A percentile compares a stretch with the other conserved stretches of the same genome.
phyloP scores from a whole-genome alignment of 64 coral and sea anemone genomes.

The Pocillopora verrucosa region DNA sequence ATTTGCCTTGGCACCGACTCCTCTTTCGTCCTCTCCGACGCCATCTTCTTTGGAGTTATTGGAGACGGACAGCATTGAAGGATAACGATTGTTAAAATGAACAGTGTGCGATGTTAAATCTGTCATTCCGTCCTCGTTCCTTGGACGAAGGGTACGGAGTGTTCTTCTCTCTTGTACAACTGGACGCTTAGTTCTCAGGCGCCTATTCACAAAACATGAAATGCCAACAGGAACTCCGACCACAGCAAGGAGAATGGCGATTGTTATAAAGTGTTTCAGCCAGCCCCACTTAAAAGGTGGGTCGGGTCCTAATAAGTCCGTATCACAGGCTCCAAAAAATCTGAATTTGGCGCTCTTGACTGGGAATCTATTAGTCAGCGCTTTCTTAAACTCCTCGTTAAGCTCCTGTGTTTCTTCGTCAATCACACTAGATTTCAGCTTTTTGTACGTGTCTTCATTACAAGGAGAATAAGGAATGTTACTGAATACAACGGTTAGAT shows the following conservation, averaged over 20 bases:
- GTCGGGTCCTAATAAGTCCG: not conserved
- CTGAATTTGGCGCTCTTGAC: conserved; percentile 50
- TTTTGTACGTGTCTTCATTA: conserved; percentile 34
- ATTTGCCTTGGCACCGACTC: not conserved
- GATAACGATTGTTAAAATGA: conserved; percentile 59
- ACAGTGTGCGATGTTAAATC: conserved; percentile 55
- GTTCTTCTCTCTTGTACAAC: conserved; percentile 1
- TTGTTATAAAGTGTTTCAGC: conserved; percentile 59
- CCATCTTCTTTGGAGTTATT: conserved; percentile 48
- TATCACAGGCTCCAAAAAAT: conserved; percentile 64
- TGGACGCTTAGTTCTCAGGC: conserved; percentile 42
- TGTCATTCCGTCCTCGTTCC: conserved; percentile 40
- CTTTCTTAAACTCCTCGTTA: conserved; percentile 48
- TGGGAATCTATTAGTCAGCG: conserved; percentile 55
- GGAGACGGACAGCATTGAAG: conserved; percentile 53
- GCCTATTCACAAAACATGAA: conserved; percentile 38
- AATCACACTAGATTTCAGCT: conserved; percentile 30
- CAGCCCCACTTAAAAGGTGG: conserved; percentile 69
- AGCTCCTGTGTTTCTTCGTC: conserved; percentile 32
- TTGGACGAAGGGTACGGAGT: not conserved
- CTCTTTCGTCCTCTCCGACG: conserved; percentile 21
- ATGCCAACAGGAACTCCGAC: conserved; percentile 80
- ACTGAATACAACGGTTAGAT: conserved; percentile 57
- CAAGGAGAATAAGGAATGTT: conserved; percentile 71
- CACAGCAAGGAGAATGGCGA: conserved; percentile 55